Percentiles rank a stretch among this genome's conserved stretches.
Conservation (phyloP, 2,113 vertebrate genomes). For the Pardalotus punctatus region DNA sequence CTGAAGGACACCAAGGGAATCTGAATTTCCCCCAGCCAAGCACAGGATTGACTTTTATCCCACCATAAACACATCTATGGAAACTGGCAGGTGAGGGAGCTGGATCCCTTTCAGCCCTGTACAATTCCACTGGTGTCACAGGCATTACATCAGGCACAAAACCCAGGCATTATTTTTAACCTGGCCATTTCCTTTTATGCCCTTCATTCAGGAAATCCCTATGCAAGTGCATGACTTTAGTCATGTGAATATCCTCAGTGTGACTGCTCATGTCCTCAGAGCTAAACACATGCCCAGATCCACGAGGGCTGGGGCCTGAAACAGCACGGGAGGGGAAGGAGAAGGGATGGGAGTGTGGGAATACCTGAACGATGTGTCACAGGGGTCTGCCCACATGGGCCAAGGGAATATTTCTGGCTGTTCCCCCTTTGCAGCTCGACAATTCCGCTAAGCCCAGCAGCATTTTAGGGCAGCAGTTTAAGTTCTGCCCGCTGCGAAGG, state of each 20-base stretch:
- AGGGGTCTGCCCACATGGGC: neutral
- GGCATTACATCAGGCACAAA: conserved; percentile 15
- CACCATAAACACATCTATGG: neutral
- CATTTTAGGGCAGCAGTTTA: neutral
- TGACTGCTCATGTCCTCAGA: conserved; percentile 8
- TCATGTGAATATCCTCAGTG: conserved; percentile 29
- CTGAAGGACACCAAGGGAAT: too few relatives aligned
- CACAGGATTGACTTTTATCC: neutral
- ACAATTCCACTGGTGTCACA: conserved; percentile 52
- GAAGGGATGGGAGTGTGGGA: neutral
- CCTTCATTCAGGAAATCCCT: conserved; percentile 31
- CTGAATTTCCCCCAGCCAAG: neutral
- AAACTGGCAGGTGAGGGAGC: conserved; percentile 21
- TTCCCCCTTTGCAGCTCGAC: neutral
- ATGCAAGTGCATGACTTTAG: conserved; percentile 15
- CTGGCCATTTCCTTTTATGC: neutral
- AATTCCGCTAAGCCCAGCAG: neutral
- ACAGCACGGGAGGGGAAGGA: neutral
- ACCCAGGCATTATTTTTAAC: conserved; percentile 40
- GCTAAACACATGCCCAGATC: neutral
- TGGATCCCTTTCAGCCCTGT: conserved; percentile 22
- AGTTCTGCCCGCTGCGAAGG: neutral
- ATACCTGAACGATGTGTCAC: neutral
- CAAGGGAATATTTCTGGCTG: neutral
- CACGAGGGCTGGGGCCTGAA: neutral